These are phyloP conservation scores for Aspidoscelis tigris DNA, from an alignment of 2,113 vertebrate species.

Conservation along the genomic window DNA sequence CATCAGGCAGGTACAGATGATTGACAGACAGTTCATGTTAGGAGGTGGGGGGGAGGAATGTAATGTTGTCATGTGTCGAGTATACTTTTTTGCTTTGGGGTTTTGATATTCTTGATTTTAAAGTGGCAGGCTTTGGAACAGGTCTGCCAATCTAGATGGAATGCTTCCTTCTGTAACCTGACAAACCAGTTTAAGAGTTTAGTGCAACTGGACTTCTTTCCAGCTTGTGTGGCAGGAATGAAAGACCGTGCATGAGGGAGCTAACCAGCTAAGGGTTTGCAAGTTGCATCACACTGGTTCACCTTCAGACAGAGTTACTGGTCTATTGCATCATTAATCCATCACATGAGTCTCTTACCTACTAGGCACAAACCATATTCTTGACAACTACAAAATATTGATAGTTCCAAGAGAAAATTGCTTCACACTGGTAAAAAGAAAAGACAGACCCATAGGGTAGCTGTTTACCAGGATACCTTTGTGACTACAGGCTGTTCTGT, in stretches of 20 bases:
- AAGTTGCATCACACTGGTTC: neutral
- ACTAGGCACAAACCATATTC: neutral
- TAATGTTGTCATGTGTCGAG: too few species aligned
- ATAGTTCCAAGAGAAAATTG: neutral
- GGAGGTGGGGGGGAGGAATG: too few species aligned
- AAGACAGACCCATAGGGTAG: neutral
- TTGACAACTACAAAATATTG: too few species aligned
- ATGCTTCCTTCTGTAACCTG: too few species aligned
- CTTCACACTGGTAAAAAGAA: neutral
- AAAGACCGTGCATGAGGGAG: neutral
- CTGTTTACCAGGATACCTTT: neutral
- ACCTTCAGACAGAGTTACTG: neutral
- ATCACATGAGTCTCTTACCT: neutral
- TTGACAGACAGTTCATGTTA: too few species aligned
- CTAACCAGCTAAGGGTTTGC: too few species aligned
- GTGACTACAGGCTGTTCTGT: neutral
- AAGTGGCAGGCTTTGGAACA: too few species aligned
- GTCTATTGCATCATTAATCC: conserved; percentile 5
- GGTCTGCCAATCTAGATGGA: too few species aligned
- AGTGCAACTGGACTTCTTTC: neutral
- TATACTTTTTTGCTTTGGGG: too few species aligned
- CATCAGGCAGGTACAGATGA: too few species aligned
- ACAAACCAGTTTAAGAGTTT: neutral
- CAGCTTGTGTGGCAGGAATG: neutral
- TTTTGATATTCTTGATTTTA: too few species aligned